A percentile compares a stretch with the other conserved stretches of the same genome.
Evolutionary conservation across 2,797 vertebrate genomes (phyloP).

Genomic region (Triplophysa bombifrons): DNA sequence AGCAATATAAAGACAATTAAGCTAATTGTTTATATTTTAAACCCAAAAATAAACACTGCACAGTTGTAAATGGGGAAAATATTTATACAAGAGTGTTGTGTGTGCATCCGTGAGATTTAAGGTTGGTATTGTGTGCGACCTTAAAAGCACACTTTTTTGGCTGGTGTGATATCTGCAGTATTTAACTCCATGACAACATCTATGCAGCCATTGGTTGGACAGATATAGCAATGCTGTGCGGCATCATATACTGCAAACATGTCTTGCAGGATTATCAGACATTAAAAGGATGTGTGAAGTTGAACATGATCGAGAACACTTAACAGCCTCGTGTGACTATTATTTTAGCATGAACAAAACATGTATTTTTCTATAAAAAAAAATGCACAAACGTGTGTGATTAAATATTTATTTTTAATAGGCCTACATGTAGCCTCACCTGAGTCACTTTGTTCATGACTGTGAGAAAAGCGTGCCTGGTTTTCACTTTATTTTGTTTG

Average conservation of each 20-base stretch:
- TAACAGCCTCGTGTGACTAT: constrained; percentile 65
- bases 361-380: constrained; percentile 98
- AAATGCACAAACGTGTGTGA: constrained; percentile 79
- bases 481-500: constrained; percentile 33
- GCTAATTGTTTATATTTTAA: background rate
- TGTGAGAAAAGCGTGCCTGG: background rate
- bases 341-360: constrained; percentile 94
- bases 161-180: constrained; percentile 32
- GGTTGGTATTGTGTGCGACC: constrained; percentile 44
- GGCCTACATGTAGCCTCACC: constrained; percentile 67
- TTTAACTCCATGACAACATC: constrained; percentile 32
- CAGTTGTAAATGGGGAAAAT: constrained; percentile 3
- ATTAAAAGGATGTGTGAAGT: constrained; percentile 1
- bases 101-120: constrained; percentile 42
- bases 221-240: background rate
- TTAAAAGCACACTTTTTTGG: constrained; percentile 27
- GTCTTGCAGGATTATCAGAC: constrained; percentile 1
- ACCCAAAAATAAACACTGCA: background rate
- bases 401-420: constrained; percentile 99
- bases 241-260: background rate
- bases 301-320: constrained; percentile 20
- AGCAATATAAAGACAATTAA: constrained; percentile 1
- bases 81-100: constrained; percentile 10
- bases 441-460: constrained; percentile 52
- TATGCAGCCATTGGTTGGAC: constrained; percentile 11